phyloP scores from a whole-genome alignment of 2,888 invertebrate species.

The Drosophila falleni region DNA sequence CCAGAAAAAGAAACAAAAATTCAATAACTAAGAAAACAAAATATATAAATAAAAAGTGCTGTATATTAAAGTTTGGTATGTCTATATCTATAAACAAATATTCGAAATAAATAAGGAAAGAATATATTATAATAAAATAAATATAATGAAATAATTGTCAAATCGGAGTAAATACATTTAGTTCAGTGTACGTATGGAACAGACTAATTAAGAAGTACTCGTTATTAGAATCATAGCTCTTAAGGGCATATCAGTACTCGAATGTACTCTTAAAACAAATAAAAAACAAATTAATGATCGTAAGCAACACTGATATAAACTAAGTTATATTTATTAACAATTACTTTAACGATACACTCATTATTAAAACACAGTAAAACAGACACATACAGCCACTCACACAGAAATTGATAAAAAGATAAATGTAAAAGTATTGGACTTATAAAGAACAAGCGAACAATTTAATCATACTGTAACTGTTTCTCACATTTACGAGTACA shows the following conservation, averaged over 20 bases:
- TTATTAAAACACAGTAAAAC: conserved; percentile 34
- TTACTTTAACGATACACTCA: conserved; percentile 56
- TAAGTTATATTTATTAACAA: conserved; percentile 73
- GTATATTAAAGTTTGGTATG: conserved; percentile 76
- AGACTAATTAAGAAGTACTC: conserved; percentile 17
- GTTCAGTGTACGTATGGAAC: conserved; percentile 35
- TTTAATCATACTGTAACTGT: conserved; percentile 57
- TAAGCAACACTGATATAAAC: conserved; percentile 77
- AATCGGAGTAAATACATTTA: conserved; percentile 48
- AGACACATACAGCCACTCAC: conserved; percentile 41
- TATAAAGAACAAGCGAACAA: conserved; percentile 63
- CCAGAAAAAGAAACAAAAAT: conserved; percentile 29
- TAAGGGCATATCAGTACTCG: conserved; percentile 54
- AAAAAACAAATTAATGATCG: conserved; percentile 59
- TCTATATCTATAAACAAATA: conserved; percentile 77
- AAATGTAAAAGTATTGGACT: conserved; percentile 66
- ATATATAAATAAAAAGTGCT: conserved; percentile 51
- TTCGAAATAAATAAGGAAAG: conserved; percentile 38
- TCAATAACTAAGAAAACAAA: conserved; percentile 28
- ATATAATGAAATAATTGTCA: conserved; percentile 54
- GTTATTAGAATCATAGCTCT: conserved; percentile 39
- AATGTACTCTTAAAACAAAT: conserved; percentile 54
- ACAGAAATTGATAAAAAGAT: conserved; percentile 39
- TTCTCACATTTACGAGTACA: conserved; percentile 48
- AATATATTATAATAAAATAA: conserved; percentile 40